A percentile compares a stretch with the other conserved stretches of the same genome.
phyloP scores from a whole-genome alignment of 2,113 vertebrate genomes.

The Taurulus bubalis region DNA sequence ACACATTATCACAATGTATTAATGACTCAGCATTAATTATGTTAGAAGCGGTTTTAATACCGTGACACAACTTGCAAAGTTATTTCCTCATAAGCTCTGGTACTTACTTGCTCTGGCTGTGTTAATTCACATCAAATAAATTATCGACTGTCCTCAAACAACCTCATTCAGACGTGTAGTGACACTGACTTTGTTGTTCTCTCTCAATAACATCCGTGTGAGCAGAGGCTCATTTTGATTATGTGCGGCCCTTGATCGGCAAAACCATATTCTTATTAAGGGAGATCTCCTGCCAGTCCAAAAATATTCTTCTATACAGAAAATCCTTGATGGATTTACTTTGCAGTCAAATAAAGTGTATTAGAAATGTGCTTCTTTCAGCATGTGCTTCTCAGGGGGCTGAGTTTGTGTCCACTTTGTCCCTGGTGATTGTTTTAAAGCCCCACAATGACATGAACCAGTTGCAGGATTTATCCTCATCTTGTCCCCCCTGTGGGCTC shows the following conservation, averaged over 20 bases:
- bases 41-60: neutral
- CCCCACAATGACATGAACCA: too few relatives aligned
- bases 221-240: neutral
- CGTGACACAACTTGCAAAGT: neutral
- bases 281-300: neutral
- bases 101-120: neutral
- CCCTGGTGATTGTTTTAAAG: conserved; percentile 26
- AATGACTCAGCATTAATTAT: neutral
- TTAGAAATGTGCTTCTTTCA: neutral
- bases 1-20: neutral
- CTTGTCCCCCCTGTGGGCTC: too few relatives aligned
- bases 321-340: neutral
- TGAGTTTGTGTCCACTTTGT: neutral
- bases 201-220: neutral
- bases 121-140: neutral
- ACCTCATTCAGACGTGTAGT: too few relatives aligned
- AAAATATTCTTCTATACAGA: neutral
- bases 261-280: neutral
- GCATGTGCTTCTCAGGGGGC: too few relatives aligned
- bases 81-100: neutral
- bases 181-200: neutral
- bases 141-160: neutral
- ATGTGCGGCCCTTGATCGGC: neutral
- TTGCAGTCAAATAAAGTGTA: neutral
- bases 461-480: too few relatives aligned